phyloP scores from a whole-genome alignment of 2,888 invertebrate species.

The Notodonta dromedarius region DNA sequence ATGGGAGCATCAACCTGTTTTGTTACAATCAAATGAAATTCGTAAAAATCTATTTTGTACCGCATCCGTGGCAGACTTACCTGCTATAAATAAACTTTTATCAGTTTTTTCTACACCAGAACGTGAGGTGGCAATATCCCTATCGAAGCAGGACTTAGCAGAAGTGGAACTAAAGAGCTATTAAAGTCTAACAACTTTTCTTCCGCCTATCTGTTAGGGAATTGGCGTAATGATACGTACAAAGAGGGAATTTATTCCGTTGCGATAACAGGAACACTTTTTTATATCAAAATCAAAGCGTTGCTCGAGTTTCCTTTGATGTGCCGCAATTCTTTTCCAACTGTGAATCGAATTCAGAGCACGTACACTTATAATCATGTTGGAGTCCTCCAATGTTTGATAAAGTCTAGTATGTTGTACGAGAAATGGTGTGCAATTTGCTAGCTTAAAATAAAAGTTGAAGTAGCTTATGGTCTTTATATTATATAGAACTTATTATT shows the following conservation, averaged over 20 bases:
- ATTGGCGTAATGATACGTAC: slow-evolving; percentile 52
- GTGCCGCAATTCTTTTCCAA: slow-evolving; percentile 66
- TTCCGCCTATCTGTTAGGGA: slow-evolving; percentile 37
- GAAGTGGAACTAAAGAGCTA: slow-evolving; percentile 11
- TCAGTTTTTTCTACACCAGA: no score
- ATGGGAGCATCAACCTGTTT: no score
- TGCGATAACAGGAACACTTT: slow-evolving; percentile 74
- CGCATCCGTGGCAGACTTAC: no score
- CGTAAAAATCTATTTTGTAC: no score
- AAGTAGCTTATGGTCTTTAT: slow-evolving; percentile 17
- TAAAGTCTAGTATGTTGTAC: slow-evolving; percentile 71
- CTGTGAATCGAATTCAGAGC: slow-evolving; percentile 67
- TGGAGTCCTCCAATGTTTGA: slow-evolving; percentile 79
- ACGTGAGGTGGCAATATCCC: no score
- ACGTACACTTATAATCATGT: slow-evolving; percentile 82
- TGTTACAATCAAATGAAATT: no score
- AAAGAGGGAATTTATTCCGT: slow-evolving; percentile 58
- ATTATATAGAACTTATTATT: neutral
- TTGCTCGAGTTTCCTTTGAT: slow-evolving; percentile 72
- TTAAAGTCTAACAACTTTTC: slow-evolving; percentile 14
- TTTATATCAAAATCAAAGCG: slow-evolving; percentile 75
- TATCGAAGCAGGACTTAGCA: no score
- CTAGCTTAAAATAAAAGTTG: slow-evolving; percentile 53
- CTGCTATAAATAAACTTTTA: no score
- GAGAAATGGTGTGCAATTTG: slow-evolving; percentile 72